Percentiles rank a stretch among this genome's conserved stretches.
These are phyloP conservation scores for Phthorimaea operculella DNA, from an alignment of 1,140 invertebrate genomes.

Conservation along the genomic window DNA sequence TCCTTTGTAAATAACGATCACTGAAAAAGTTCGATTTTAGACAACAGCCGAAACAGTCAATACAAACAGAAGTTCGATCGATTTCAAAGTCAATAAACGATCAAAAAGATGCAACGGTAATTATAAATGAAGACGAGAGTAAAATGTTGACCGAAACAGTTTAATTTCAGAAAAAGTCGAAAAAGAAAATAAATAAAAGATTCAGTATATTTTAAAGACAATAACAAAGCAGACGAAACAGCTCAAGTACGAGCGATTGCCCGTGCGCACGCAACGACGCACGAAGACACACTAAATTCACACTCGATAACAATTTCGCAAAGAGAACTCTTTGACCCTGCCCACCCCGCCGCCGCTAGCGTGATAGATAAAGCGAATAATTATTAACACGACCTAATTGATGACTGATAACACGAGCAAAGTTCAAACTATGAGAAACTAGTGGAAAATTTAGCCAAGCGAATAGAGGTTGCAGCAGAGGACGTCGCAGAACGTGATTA, in stretches of 20 bases:
- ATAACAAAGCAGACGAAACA: too few species aligned
- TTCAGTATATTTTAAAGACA: too few species aligned
- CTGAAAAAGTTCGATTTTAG: too few species aligned
- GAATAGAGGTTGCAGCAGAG: neutral
- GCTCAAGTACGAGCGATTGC: too few species aligned
- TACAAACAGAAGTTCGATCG: neutral
- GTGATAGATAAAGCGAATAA: slow-evolving; percentile 44
- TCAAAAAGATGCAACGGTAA: too few species aligned
- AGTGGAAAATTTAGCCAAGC: neutral
- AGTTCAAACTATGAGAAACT: slow-evolving; percentile 15
- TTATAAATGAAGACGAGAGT: too few species aligned
- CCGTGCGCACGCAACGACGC: too few species aligned
- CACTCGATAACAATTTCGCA: neutral
- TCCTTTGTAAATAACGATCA: too few species aligned
- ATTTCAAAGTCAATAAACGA: neutral
- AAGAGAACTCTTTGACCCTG: neutral
- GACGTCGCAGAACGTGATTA: neutral
- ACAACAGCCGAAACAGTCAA: too few species aligned
- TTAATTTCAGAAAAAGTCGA: too few species aligned
- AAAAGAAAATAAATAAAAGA: too few species aligned
- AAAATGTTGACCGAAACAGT: too few species aligned
- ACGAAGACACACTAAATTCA: neutral
- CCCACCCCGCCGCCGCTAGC: slow-evolving; percentile 10
- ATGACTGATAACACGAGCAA: slow-evolving; percentile 24
- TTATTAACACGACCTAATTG: slow-evolving; percentile 46